phyloP scores from a whole-genome alignment of 1,140 invertebrate species.

The Cardiocondyla obscurior region DNA sequence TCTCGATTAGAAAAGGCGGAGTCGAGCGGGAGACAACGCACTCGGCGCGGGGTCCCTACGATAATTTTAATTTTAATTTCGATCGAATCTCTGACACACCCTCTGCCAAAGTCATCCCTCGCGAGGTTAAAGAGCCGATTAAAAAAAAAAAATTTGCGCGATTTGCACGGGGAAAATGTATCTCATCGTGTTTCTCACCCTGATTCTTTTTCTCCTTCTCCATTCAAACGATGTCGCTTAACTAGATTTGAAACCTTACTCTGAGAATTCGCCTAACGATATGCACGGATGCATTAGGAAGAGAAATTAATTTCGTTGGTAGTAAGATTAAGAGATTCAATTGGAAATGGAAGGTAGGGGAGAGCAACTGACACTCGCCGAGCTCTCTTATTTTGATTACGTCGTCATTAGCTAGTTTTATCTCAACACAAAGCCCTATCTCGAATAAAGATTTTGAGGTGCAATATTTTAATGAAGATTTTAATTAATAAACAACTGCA shows the following conservation, averaged over 20 bases:
- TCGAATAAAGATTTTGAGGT: conserved; percentile 7
- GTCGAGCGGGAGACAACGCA: conserved; percentile 30
- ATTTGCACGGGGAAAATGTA: conserved; percentile 12
- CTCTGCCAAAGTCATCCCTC: conserved; percentile 33
- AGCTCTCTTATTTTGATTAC: conserved; percentile 66
- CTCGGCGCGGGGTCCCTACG: conserved; percentile 62
- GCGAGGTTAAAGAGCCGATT: conserved; percentile 67
- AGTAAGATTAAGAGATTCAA: conserved; percentile 67
- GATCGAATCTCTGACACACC: conserved; percentile 65
- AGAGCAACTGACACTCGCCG: not conserved
- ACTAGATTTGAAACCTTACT: conserved; percentile 75
- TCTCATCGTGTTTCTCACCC: conserved; percentile 25
- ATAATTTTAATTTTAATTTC: conserved; percentile 81
- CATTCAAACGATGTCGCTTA: conserved; percentile 70
- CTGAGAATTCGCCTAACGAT: conserved; percentile 64
- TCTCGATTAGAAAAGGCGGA: conserved; percentile 70
- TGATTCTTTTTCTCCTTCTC: conserved; percentile 35
- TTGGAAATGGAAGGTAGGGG: too few species aligned
- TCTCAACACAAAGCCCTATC: not conserved
- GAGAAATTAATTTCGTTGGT: conserved; percentile 80
- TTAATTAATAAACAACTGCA: not conserved
- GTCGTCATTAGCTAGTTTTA: conserved; percentile 61
- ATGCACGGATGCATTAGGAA: conserved; percentile 73
- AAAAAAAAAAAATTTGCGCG: conserved; percentile 65
- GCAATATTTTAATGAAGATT: not conserved